Conservation (phyloP, 2,888 invertebrate species). For the Hirtodrosophila alboralis region DNA sequence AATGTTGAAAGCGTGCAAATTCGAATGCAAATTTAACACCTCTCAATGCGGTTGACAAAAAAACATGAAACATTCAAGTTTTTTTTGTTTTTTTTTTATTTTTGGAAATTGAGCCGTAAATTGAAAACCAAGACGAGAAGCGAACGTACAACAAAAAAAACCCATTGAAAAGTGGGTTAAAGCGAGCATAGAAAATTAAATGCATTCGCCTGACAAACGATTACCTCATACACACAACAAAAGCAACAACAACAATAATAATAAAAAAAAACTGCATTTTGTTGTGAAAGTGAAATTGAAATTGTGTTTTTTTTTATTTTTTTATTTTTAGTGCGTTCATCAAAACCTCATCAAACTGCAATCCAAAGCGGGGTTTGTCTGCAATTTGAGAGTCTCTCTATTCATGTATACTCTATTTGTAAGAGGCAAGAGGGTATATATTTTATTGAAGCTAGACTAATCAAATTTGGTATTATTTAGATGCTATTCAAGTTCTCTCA, state of each 20-base stretch:
- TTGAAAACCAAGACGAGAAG: constrained; percentile 73
- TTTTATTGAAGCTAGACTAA: no score
- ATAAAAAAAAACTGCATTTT: constrained; percentile 41
- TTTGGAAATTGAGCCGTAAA: constrained; percentile 70
- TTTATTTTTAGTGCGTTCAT: constrained; percentile 44
- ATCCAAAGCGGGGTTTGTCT: not conserved
- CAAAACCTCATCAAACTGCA: constrained; percentile 43
- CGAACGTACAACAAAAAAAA: constrained; percentile 33
- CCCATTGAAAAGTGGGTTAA: constrained; percentile 68
- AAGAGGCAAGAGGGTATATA: no score
- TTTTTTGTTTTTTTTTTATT: no score
- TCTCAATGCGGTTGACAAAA: constrained; percentile 59
- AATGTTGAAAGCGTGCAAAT: constrained; percentile 78
- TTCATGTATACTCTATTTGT: not conserved
- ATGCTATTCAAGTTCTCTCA: no score
- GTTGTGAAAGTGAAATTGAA: constrained; percentile 68
- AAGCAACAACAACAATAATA: constrained; percentile 23
- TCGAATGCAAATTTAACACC: constrained; percentile 77
- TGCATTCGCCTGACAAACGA: constrained; percentile 37
- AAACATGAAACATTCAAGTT: constrained; percentile 46
- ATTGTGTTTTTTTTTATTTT: constrained; percentile 30
- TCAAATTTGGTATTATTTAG: no score
- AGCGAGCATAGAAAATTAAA: constrained; percentile 70
- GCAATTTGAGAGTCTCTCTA: constrained; percentile 14
- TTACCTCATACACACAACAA: constrained; percentile 56